phyloP scores from a whole-genome alignment of 1,140 invertebrate genomes.

The Tetramorium parvispinum region DNA sequence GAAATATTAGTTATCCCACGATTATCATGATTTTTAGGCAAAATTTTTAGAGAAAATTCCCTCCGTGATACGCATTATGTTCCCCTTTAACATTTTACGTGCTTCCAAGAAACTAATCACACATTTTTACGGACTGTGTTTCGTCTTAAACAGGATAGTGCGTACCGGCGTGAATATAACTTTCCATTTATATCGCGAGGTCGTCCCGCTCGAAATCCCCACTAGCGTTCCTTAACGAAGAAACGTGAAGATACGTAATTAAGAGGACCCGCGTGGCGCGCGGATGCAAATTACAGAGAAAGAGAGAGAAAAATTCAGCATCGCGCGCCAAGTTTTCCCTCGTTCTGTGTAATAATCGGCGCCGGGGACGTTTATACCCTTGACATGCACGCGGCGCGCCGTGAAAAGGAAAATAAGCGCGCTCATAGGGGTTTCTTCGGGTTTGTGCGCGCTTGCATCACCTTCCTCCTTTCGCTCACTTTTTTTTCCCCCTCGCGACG shows the following conservation, averaged over 20 bases:
- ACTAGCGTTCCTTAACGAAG: neutral
- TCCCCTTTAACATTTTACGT: neutral
- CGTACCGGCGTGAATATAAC: too few relatives aligned
- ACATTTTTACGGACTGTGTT: neutral
- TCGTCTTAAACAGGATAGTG: neutral
- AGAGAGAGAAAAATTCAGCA: neutral
- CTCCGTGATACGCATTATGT: neutral
- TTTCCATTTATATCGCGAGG: neutral
- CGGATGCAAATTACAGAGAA: constrained; percentile 6
- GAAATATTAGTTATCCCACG: too few relatives aligned
- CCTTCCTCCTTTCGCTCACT: constrained; percentile 48
- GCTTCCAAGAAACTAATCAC: neutral
- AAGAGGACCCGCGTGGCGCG: constrained; percentile 21
- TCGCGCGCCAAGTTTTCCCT: neutral
- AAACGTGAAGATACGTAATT: constrained; percentile 27
- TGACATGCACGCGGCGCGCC: constrained; percentile 33
- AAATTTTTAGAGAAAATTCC: too few relatives aligned
- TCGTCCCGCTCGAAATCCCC: neutral
- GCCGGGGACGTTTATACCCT: constrained; percentile 43
- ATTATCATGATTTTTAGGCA: too few relatives aligned
- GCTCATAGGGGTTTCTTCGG: neutral
- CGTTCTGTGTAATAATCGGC: constrained; percentile 42
- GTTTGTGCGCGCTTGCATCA: constrained; percentile 5
- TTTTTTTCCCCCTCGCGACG: constrained; percentile 26
- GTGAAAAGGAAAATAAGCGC: constrained; percentile 51